phyloP scores from a whole-genome alignment of 2,888 invertebrate genomes.

The Dioctria rufipes region DNA sequence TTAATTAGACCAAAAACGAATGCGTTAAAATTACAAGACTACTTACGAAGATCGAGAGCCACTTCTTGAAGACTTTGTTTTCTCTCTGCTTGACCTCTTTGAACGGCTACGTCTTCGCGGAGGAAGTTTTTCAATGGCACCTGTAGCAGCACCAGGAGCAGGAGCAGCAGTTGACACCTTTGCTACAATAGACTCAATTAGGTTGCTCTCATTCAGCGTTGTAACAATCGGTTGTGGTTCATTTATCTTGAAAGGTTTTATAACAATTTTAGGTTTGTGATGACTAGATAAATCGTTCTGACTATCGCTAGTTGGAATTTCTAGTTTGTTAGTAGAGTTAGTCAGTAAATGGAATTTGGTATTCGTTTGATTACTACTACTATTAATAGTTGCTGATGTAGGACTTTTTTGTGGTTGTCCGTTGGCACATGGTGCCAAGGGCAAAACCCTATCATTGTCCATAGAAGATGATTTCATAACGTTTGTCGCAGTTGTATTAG shows the following conservation, averaged over 20 bases:
- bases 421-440: conserved; percentile 61
- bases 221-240: conserved; percentile 70
- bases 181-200: conserved; percentile 69
- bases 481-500: conserved; percentile 63
- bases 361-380: conserved; percentile 37
- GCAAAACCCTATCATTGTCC: conserved; percentile 49
- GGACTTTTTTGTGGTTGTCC: conserved; percentile 65
- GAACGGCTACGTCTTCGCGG: conserved; percentile 69
- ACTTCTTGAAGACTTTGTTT: conserved; percentile 67
- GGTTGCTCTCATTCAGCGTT: conserved; percentile 68
- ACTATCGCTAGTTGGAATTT: conserved; percentile 52
- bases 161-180: conserved; percentile 66
- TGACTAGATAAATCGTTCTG: conserved; percentile 61
- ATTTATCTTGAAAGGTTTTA: conserved; percentile 71
- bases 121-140: conserved; percentile 56
- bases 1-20: not conserved
- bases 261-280: conserved; percentile 70
- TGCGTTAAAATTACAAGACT: not conserved
- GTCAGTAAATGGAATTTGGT: conserved; percentile 17
- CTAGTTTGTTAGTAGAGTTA: conserved; percentile 42
- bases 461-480: conserved; percentile 2
- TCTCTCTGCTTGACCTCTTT: conserved; percentile 39
- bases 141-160: conserved; percentile 62
- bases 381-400: conserved; percentile 61
- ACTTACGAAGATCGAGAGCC: conserved; percentile 72